Conservation (phyloP, 1,140 invertebrate species). For the Orchesella cincta region DNA sequence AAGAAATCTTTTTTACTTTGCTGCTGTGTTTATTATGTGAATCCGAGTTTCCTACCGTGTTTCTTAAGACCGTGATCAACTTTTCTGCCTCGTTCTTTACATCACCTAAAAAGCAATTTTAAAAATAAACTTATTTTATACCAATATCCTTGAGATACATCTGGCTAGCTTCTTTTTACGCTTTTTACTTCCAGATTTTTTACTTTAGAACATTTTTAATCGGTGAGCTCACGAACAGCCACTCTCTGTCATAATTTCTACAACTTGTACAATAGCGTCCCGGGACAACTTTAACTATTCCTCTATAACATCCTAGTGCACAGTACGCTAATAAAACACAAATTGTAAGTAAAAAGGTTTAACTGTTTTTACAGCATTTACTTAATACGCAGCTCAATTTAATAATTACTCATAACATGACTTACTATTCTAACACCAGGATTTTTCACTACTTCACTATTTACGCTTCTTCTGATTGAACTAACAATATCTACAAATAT, state of each 20-base stretch:
- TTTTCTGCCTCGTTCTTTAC: conserved; percentile 14
- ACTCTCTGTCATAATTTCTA: conserved; percentile 27
- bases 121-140: neutral
- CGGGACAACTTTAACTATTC: conserved; percentile 25
- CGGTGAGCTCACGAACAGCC: conserved; percentile 30
- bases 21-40: conserved; percentile 29
- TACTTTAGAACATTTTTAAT: conserved; percentile 35
- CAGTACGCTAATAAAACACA: conserved; percentile 26
- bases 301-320: conserved; percentile 29
- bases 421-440: neutral
- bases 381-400: neutral
- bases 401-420: neutral
- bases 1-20: conserved; percentile 34
- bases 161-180: too few species aligned
- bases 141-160: too few species aligned
- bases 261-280: conserved; percentile 21
- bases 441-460: conserved; percentile 25
- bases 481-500: neutral
- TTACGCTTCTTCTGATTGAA: neutral
- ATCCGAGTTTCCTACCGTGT: conserved; percentile 12
- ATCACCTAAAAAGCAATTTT: neutral
- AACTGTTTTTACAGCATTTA: neutral
- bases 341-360: neutral
- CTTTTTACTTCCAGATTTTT: too few species aligned
- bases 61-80: conserved; percentile 4